Conservation (phyloP, 2,888 invertebrate genomes). For the Bhutanitis thaidina region DNA sequence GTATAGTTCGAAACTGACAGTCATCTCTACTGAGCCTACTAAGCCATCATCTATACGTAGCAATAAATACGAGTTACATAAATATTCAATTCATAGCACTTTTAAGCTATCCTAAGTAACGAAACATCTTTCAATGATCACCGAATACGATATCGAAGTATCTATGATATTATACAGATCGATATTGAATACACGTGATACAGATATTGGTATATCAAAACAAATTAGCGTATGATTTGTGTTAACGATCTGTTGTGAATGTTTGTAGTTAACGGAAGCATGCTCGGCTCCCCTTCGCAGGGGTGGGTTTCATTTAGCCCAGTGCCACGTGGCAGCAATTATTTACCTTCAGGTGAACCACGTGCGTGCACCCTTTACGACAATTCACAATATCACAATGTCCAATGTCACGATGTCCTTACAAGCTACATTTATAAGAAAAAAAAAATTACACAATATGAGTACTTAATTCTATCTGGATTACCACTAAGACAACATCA, state of each 20-base stretch:
- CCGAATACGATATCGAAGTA: too few relatives aligned
- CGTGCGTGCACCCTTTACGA: constrained; percentile 43
- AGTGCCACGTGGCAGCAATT: constrained; percentile 72
- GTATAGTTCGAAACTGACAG: constrained; percentile 38
- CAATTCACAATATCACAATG: neutral
- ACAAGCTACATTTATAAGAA: neutral
- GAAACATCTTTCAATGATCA: too few relatives aligned
- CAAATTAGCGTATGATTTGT: constrained; percentile 32
- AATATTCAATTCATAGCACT: too few relatives aligned
- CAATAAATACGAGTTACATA: neutral
- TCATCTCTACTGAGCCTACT: constrained; percentile 29
- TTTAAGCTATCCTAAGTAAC: too few relatives aligned
- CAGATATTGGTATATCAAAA: neutral
- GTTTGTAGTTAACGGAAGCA: constrained; percentile 50
- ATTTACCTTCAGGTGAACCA: constrained; percentile 70
- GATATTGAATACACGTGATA: too few relatives aligned
- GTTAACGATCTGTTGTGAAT: constrained; percentile 41
- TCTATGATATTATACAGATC: too few relatives aligned
- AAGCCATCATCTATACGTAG: constrained; percentile 9
- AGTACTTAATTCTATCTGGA: neutral
- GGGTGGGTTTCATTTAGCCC: constrained; percentile 64
- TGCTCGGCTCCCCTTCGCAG: constrained; percentile 48
- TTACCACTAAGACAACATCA: constrained; percentile 24
- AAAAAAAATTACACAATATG: neutral
- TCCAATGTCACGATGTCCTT: neutral